A percentile compares a stretch with the other conserved stretches of the same genome.
Conservation (phyloP, 1,140 invertebrate genomes). For the Theocolax elegans region DNA sequence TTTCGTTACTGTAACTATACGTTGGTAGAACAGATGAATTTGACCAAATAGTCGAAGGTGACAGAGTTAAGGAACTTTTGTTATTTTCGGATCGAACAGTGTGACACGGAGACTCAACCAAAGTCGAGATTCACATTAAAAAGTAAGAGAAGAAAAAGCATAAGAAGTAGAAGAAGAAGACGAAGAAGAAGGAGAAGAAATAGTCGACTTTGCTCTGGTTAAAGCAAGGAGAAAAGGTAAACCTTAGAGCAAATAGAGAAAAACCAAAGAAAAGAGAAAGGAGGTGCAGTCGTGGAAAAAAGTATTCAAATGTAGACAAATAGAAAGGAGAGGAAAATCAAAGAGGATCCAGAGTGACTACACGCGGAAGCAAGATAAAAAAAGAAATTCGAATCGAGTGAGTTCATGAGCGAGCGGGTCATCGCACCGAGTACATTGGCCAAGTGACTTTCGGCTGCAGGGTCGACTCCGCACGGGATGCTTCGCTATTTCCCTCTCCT, state of each 20-base stretch:
- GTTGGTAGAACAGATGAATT: no score
- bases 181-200: neutral
- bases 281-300: neutral
- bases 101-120: no score
- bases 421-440: constrained; percentile 4
- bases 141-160: neutral
- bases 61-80: no score
- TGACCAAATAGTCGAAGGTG: no score
- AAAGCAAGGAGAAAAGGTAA: neutral
- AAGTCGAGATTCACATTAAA: no score
- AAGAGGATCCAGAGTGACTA: neutral
- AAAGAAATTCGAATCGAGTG: constrained; percentile 34
- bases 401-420: constrained; percentile 8
- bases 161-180: no score
- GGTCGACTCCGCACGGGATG: neutral
- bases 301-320: neutral
- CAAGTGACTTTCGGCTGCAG: constrained; percentile 28
- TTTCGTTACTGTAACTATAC: no score
- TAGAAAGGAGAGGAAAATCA: neutral
- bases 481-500: neutral
- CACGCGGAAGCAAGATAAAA: neutral
- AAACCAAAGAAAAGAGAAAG: neutral
- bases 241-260: neutral
- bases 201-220: neutral
- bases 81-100: no score